phyloP scores from a whole-genome alignment of 2,113 vertebrate genomes.

The Eublepharis macularius region DNA sequence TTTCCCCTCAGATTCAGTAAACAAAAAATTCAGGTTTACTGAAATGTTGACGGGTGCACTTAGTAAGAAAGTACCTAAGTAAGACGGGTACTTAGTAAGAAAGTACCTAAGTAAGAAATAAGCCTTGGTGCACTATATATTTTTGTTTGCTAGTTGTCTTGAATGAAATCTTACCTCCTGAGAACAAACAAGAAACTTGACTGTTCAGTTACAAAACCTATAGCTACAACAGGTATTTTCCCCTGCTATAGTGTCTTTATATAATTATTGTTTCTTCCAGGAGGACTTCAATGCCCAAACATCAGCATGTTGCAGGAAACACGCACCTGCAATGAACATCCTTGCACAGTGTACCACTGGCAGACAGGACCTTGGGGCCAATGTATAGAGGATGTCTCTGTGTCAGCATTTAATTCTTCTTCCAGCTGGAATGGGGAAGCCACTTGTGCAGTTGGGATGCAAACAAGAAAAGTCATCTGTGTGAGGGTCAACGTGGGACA shows the following conservation, averaged over 20 bases:
- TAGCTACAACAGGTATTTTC: neutral
- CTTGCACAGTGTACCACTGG: slow-evolving; percentile 97
- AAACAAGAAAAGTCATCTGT: slow-evolving; percentile 97
- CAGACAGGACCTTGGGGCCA: slow-evolving; percentile 91
- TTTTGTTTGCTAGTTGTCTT: neutral
- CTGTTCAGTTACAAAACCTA: neutral
- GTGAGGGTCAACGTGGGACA: slow-evolving; percentile 97
- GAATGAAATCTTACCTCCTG: neutral
- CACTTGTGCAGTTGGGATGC: slow-evolving; percentile 89
- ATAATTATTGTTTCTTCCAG: slow-evolving; percentile 70
- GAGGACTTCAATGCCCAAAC: slow-evolving; percentile 88
- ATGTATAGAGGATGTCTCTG: slow-evolving; percentile 88
- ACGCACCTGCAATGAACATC: slow-evolving; percentile 93
- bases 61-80: too few relatives aligned
- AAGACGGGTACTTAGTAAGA: too few relatives aligned
- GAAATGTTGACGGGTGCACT: too few relatives aligned
- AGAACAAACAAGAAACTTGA: neutral
- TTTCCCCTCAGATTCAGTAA: too few relatives aligned
- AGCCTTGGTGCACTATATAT: neutral
- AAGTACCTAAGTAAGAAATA: neutral
- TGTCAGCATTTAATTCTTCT: slow-evolving; percentile 83
- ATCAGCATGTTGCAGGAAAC: slow-evolving; percentile 88
- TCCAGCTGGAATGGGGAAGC: slow-evolving; percentile 70
- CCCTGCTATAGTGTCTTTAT: neutral
- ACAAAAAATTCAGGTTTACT: too few relatives aligned